Evolutionary conservation across 2,888 invertebrate species (phyloP).

Genomic region (Netelia melanura): DNA sequence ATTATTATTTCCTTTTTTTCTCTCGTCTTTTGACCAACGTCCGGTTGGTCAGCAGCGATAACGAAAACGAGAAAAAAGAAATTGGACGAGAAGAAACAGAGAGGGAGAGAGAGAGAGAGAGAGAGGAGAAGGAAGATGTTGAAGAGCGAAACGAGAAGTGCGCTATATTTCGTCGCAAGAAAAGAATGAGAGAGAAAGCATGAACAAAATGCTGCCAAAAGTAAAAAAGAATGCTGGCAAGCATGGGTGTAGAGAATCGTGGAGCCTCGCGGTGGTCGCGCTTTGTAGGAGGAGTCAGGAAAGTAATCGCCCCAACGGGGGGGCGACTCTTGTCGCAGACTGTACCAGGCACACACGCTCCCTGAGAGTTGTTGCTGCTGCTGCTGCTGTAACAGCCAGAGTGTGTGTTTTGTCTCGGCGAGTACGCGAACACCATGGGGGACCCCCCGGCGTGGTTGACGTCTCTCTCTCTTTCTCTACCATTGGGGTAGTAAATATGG

Average conservation of each 20-base stretch:
- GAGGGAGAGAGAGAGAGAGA: constrained; percentile 43
- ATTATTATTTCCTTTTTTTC: constrained; percentile 53
- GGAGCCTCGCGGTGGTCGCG: constrained; percentile 3
- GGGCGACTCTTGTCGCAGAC: constrained; percentile 55
- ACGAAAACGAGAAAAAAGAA: constrained; percentile 19
- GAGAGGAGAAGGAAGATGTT: constrained; percentile 29
- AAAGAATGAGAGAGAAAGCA: background rate
- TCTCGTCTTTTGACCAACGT: constrained; percentile 54
- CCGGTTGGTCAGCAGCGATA: constrained; percentile 47
- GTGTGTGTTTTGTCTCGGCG: constrained; percentile 68
- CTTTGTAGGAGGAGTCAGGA: constrained; percentile 65
- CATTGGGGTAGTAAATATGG: constrained; percentile 81
- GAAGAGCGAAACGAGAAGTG: constrained; percentile 25
- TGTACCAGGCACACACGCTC: constrained; percentile 64
- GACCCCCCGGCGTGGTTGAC: constrained; percentile 73
- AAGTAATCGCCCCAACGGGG: constrained; percentile 58
- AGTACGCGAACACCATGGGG: constrained; percentile 77
- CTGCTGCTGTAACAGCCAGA: background rate
- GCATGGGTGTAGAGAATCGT: constrained; percentile 10
- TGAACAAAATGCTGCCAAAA: background rate
- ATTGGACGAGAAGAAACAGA: background rate
- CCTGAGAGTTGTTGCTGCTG: constrained; percentile 15
- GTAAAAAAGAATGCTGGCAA: background rate
- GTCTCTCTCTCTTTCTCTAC: constrained; percentile 26
- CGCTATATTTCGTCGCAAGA: constrained; percentile 27